These are phyloP conservation scores for Leucophenga varia DNA, from an alignment of 1,140 invertebrate genomes.

Conservation along the genomic window DNA sequence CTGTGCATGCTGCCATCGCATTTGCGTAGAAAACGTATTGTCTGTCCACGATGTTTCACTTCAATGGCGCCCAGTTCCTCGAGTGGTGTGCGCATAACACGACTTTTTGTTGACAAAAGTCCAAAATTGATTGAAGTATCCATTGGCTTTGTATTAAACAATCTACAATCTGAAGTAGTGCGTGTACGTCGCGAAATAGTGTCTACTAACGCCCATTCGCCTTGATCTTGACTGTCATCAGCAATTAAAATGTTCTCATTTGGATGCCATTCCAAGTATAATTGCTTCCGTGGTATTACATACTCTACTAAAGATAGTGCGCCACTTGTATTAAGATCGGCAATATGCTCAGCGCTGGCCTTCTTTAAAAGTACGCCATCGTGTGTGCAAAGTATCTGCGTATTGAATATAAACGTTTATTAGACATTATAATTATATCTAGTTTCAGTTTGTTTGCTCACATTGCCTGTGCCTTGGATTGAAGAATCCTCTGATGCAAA, in stretches of 20 bases:
- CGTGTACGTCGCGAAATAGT: constrained; percentile 64
- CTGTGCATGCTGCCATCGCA: constrained; percentile 71
- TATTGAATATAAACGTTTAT: constrained; percentile 7
- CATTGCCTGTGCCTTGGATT: constrained; percentile 35
- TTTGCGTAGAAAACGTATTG: constrained; percentile 71
- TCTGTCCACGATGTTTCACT: constrained; percentile 67
- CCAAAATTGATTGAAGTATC: constrained; percentile 16
- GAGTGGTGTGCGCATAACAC: constrained; percentile 66
- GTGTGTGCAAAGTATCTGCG: constrained; percentile 63
- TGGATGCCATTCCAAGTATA: constrained; percentile 78
- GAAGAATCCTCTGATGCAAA: too few relatives aligned
- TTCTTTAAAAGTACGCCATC: constrained; percentile 65
- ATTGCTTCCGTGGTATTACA: constrained; percentile 41
- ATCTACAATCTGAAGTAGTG: constrained; percentile 58
- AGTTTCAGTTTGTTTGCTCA: constrained; percentile 20
- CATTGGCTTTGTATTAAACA: constrained; percentile 44
- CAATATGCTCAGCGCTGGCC: constrained; percentile 60
- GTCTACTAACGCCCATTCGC: constrained; percentile 77
- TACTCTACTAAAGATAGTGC: constrained; percentile 63
- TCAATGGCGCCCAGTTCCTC: constrained; percentile 69
- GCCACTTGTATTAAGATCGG: constrained; percentile 63
- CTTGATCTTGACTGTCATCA: constrained; percentile 72
- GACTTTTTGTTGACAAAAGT: constrained; percentile 46
- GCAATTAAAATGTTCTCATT: constrained; percentile 72
- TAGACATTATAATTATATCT: too few relatives aligned